Evolutionary conservation across 2,113 vertebrate species (phyloP).

Genomic region (Eurypyga helias): DNA sequence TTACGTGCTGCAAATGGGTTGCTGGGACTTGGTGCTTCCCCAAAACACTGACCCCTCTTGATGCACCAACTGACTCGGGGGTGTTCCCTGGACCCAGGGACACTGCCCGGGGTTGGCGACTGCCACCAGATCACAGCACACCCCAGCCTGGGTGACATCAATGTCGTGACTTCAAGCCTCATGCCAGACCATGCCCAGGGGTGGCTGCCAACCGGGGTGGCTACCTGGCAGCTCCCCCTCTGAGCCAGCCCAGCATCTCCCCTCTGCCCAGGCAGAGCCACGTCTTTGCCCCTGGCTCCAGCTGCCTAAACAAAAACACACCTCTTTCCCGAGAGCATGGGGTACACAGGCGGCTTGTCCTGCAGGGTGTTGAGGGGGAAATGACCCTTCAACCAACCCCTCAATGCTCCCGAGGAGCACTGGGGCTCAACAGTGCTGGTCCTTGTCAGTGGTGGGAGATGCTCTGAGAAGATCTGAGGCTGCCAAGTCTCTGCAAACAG

Average conservation of each 20-base stretch:
- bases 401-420: background rate
- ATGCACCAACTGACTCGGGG: fast-evolving
- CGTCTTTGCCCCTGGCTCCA: fast-evolving
- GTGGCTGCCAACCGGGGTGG: background rate
- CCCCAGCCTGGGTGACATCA: background rate
- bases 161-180: background rate
- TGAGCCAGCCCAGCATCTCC: background rate
- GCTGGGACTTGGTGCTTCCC: background rate
- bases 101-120: background rate
- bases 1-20: fast-evolving
- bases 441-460: background rate
- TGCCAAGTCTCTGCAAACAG: background rate
- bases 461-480: background rate
- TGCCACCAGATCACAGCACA: background rate
- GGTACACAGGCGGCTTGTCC: background rate
- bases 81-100: background rate
- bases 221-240: background rate
- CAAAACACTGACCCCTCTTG: background rate
- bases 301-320: fast-evolving
- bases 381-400: background rate
- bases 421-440: background rate
- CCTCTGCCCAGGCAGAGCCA: background rate
- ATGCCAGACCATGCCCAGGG: background rate
- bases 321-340: fast-evolving
- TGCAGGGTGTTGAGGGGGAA: background rate